Base-by-base conservation (phyloP, 1,140 invertebrate species). In the Papilio xuthus region DNA sequence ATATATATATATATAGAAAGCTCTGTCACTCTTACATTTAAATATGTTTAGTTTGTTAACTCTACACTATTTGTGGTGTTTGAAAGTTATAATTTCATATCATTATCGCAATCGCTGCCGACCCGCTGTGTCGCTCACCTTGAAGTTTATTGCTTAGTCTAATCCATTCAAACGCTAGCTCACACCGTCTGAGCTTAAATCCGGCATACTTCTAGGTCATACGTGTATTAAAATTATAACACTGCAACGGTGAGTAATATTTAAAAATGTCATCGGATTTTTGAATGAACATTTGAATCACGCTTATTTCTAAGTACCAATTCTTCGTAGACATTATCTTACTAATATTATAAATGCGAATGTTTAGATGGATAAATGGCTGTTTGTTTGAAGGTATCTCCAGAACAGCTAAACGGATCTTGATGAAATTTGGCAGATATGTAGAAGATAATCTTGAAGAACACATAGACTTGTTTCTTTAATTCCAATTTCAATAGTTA, bases 121-220 rank as follows among this genome's bases (percentile, higher is more conserved):
- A 76, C 74, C 32, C 74, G 74, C 53, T 60, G 74, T 76, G 74
- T 76, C 74, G 74, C 37, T 76, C 56, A 63, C 74, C 74, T 76
- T 76, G 74, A 76, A 76, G 74, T 76, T 76, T 76, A 76, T 76
- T 76, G 53, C 41, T n/a, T 32, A 60, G 41, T 44, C 53, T 60
- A 60, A 32, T 37, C 53, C 53, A 76, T 76, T 76, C 74, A 76
- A 50, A 75, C 56, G 32, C 18, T 47, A 26, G 42, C 18, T 37
- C 23, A 28, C 53, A 13, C 4, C 56, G 74, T 63, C 74, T 76
- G 15, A 32, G 18, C 28, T 53, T 75, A 75, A 76, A 63, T 76
- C 74, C 74, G 74, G 74, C 32, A 63, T 60, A 60, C 26, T 56
- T 75, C 50, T 76, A 76, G 74, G 74, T 76, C 53, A 76, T 60